Evolutionary conservation across 2,888 invertebrate species (phyloP).

Genomic region (Cryptocheilus praepositus): DNA sequence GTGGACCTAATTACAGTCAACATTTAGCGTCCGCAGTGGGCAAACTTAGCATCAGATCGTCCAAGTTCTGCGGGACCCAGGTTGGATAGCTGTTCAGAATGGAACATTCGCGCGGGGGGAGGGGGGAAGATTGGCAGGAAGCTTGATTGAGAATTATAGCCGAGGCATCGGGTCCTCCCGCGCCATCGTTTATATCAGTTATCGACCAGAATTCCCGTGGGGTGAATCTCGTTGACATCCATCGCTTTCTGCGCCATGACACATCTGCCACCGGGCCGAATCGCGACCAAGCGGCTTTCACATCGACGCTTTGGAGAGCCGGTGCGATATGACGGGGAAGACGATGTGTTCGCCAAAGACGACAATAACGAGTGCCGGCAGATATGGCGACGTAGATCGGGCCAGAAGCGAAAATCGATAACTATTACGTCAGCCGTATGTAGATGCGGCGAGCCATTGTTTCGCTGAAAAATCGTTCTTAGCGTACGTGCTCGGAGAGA

Average conservation of each 20-base stretch:
- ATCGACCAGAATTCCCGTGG: constrained; percentile 24
- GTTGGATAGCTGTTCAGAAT: too few species aligned
- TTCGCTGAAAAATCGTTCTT: too few species aligned
- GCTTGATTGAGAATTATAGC: constrained; percentile 62
- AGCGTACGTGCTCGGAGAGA: too few species aligned
- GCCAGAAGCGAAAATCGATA: constrained; percentile 20
- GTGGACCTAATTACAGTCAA: too few species aligned
- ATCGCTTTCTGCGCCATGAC: constrained; percentile 16
- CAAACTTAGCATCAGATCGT: too few species aligned
- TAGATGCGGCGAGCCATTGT: constrained; percentile 6
- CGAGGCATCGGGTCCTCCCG: constrained; percentile 33
- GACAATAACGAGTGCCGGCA: constrained; percentile 2
- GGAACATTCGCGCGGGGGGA: too few species aligned
- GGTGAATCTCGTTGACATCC: constrained; percentile 20
- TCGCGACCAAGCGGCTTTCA: constrained; percentile 16
- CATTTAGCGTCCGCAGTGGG: too few species aligned
- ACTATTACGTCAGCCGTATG: constrained; percentile 37
- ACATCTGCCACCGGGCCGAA: constrained; percentile 15
- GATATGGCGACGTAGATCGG: constrained; percentile 6
- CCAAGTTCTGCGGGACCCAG: too few species aligned
- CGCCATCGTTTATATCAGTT: constrained; percentile 55
- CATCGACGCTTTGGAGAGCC: constrained; percentile 2
- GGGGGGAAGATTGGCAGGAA: constrained; percentile 23
- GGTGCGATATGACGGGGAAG: too few species aligned
- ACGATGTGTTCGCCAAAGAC: too few species aligned